A percentile compares a stretch with the other conserved stretches of the same genome.
Evolutionary conservation across 1,140 invertebrate genomes (phyloP).

Genomic region (Megathymus violae): DNA sequence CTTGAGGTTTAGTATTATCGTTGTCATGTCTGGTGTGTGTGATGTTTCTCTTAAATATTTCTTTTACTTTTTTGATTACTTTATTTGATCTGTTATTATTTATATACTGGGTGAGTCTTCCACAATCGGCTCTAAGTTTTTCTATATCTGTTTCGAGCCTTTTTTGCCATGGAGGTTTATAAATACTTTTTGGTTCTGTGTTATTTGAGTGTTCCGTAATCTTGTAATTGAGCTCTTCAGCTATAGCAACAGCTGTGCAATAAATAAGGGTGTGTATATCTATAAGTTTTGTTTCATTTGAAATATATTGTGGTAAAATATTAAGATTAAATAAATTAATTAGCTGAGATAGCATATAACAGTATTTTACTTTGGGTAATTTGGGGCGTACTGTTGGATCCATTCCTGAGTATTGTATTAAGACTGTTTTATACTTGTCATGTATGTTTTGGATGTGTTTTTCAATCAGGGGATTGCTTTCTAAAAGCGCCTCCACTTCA

Average conservation of each 20-base stretch:
- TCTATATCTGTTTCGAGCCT: conserved; percentile 9
- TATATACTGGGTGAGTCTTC: conserved; percentile 11
- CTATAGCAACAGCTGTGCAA: conserved; percentile 12
- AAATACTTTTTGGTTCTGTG: not conserved
- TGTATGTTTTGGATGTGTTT: too few relatives aligned
- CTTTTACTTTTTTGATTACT: conserved; percentile 14
- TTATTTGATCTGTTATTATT: conserved; percentile 21
- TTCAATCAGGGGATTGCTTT: too few relatives aligned
- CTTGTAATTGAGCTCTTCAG: conserved; percentile 30
- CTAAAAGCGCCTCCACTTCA: too few relatives aligned
- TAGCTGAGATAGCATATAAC: not conserved
- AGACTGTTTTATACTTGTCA: conserved; percentile 22
- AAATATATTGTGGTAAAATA: too few relatives aligned
- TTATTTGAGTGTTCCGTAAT: not conserved
- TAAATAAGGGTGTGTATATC: conserved; percentile 17
- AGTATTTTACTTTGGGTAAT: conserved; percentile 34
- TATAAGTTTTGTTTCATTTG: not conserved
- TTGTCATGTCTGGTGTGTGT: conserved; percentile 7
- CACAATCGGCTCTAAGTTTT: conserved; percentile 5
- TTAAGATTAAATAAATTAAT: too few relatives aligned
- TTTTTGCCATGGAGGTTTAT: conserved; percentile 3
- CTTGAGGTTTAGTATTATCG: not conserved
- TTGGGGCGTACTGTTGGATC: conserved; percentile 31
- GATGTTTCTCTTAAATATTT: conserved; percentile 4
- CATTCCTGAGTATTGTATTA: conserved; percentile 33